phyloP scores from a whole-genome alignment of 2,797 vertebrate species.

The Pseudocheirus occidentalis region DNA sequence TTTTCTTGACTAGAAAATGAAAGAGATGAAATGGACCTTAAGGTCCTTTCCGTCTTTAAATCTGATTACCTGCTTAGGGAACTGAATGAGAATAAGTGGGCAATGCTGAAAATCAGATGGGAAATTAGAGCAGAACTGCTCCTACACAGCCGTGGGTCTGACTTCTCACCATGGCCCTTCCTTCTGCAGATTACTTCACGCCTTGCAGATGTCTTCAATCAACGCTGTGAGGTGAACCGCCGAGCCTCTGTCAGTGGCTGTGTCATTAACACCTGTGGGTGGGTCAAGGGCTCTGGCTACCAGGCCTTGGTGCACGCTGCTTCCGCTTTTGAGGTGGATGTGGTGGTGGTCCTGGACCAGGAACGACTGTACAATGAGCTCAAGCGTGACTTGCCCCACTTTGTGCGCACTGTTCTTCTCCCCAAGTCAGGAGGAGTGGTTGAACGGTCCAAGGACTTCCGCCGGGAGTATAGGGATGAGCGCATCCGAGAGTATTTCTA shows the following conservation, averaged over 20 bases:
- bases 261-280: conserved; percentile 98
- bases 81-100: background rate
- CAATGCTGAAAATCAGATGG: background rate
- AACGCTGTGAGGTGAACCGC: conserved; percentile 96
- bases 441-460: conserved; percentile 96
- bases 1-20: background rate
- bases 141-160: background rate
- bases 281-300: conserved; percentile 98
- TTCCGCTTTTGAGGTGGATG: conserved; percentile 97
- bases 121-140: background rate
- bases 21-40: background rate
- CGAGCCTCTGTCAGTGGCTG: conserved; percentile 96
- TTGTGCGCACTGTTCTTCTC: conserved; percentile 94
- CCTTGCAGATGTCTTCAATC: conserved; percentile 96
- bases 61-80: background rate
- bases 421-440: conserved; percentile 97
- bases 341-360: conserved; percentile 97
- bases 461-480: conserved; percentile 94
- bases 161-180: background rate
- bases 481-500: conserved; percentile 98
- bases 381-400: conserved; percentile 96
- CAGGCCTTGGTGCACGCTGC: conserved; percentile 97
- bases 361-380: conserved; percentile 98
- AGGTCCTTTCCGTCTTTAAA: background rate
- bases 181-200: conserved; percentile 91